A percentile compares a stretch with the other conserved stretches of the same genome.
Evolutionary conservation across 2,888 invertebrate species (phyloP).

Genomic region (Autographa pulchrina): DNA sequence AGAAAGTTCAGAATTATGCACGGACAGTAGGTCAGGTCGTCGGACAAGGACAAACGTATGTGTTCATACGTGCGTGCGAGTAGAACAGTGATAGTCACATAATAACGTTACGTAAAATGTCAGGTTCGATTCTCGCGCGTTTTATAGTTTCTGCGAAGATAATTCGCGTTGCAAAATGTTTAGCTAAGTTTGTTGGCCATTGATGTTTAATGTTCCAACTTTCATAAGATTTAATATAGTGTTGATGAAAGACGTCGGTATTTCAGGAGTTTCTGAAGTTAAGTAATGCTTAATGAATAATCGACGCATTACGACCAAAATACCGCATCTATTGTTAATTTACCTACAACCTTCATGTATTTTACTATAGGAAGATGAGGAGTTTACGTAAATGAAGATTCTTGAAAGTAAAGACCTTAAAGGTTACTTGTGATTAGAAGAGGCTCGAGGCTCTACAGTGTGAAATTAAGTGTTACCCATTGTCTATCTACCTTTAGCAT

Average conservation of each 20-base stretch:
- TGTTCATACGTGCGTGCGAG: conserved; percentile 30
- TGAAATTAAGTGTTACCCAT: too few species aligned
- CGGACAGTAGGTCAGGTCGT: conserved; percentile 53
- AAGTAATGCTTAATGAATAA: background rate
- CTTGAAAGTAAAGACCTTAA: too few species aligned
- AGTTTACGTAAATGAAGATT: too few species aligned
- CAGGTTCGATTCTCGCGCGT: conserved; percentile 57
- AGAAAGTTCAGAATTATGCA: conserved; percentile 54
- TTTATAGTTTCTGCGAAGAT: conserved; percentile 54
- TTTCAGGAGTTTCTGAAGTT: background rate
- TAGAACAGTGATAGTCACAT: conserved; percentile 39
- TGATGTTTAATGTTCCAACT: conserved; percentile 28
- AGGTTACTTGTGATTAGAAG: too few species aligned
- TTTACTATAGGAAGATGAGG: too few species aligned
- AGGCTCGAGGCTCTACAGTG: too few species aligned
- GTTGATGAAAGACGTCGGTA: background rate
- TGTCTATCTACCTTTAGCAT: too few species aligned
- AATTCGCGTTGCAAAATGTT: conserved; percentile 50
- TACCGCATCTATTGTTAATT: too few species aligned
- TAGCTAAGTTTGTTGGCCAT: conserved; percentile 41
- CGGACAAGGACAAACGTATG: conserved; percentile 48
- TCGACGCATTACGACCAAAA: background rate
- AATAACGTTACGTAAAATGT: conserved; percentile 56
- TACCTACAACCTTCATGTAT: too few species aligned
- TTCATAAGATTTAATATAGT: background rate